phyloP scores from a whole-genome alignment of 2,888 invertebrate species.

The Kuschelorhynchus macadamiae region DNA sequence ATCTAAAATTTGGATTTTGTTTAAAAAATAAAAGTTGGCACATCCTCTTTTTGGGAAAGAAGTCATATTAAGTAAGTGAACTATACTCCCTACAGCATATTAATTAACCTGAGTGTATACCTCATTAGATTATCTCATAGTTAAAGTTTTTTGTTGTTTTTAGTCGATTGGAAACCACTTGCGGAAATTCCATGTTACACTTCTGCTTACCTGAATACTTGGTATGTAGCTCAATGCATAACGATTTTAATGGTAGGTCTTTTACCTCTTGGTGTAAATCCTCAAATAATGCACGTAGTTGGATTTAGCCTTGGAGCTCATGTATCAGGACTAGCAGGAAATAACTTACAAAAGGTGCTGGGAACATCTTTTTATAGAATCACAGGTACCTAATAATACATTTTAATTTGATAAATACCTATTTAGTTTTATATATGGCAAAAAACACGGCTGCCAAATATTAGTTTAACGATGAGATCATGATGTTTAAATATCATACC shows the following conservation, averaged over 20 bases:
- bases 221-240: conserved; percentile 73
- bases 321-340: conserved; percentile 68
- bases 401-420: not conserved
- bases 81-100: too few species aligned
- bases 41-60: too few species aligned
- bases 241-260: conserved; percentile 69
- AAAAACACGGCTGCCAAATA: too few species aligned
- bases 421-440: not conserved
- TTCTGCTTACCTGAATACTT: conserved; percentile 72
- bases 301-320: conserved; percentile 76
- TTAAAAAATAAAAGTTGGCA: too few species aligned
- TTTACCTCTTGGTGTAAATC: conserved; percentile 61
- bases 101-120: too few species aligned
- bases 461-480: too few species aligned
- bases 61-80: too few species aligned
- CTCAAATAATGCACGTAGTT: conserved; percentile 70
- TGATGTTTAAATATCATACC: too few species aligned
- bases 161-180: conserved; percentile 73
- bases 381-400: conserved; percentile 68
- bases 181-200: conserved; percentile 73
- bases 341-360: conserved; percentile 63
- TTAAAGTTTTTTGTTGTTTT: too few species aligned
- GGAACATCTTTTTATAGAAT: conserved; percentile 66
- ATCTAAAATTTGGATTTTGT: too few species aligned
- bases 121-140: too few species aligned